Base-by-base conservation (phyloP, 2,888 invertebrate genomes). In the Campoplex capitator region DNA sequence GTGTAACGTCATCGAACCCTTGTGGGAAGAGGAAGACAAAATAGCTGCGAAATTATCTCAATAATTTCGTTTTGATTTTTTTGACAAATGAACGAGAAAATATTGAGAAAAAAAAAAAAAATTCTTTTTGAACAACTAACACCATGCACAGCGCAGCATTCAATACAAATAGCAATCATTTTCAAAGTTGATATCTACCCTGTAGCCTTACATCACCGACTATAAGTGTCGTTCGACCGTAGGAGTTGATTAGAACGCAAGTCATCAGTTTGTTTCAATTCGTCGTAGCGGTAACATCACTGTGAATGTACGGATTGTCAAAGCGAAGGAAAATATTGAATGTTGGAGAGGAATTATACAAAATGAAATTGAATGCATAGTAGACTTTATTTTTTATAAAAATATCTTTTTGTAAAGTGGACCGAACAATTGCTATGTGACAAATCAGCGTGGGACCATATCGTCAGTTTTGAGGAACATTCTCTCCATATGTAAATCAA, bases 1-100 rank as follows among this genome's bases (percentile, higher is more conserved):
- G 82, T 93, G 93, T 65, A 93, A 91, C 38, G 89, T 94, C 4
- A 94, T 94, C 45, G 94, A 94, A 84, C 94, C 94, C 1, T 90
- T 91, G 48, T 94, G 94, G 94, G 77, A 84, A 13, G 84, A 83
- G 11, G 79, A 83, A n/a, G 73, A 83, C 23, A 68, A 42, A 65
- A 45, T 11, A 35, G 2, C 18, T 13, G 35, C 35, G 8, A 73
- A 45, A 75, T 51, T 54, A 8, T n/a, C 48, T 38, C 62, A 45
- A 83, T 58, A 38, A 42, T 28, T 67, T 23, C 11, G 7, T 54
- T 54, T 48, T 18, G 8, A 56, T 58, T 58, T 28, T 70, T 45
- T 45, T 6, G 32, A 32, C 6, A 6, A 32, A 7, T 16, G 3
- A 32, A 32, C 32, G 28, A 32, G 16, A 0, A 6, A 16, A 62